Conservation (phyloP, 2,888 invertebrate species). For the Tetranychus piercei region DNA sequence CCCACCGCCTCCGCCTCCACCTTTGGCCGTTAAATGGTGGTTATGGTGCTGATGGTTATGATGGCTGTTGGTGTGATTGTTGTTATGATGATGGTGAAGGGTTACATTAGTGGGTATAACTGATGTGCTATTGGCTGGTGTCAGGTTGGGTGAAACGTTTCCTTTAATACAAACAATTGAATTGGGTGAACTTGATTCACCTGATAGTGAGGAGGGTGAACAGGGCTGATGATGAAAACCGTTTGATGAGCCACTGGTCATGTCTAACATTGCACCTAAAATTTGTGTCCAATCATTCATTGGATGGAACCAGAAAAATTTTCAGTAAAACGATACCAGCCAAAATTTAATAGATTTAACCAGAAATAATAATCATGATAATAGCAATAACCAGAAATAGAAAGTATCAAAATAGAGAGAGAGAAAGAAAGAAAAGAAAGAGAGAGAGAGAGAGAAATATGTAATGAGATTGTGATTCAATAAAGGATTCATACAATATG, state of each 20-base stretch:
- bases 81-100: background rate
- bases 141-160: background rate
- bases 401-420: no score
- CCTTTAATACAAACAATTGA: constrained; percentile 13
- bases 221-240: constrained; percentile 29
- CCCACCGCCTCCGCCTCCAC: no score
- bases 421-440: constrained; percentile 10
- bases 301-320: no score
- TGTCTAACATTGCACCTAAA: constrained; percentile 27
- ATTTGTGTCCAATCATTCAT: no score
- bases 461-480: constrained; percentile 10
- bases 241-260: constrained; percentile 27
- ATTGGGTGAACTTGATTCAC: constrained; percentile 26
- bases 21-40: background rate
- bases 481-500: background rate
- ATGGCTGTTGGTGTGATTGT: background rate
- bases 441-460: constrained; percentile 27
- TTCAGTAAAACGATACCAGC: no score
- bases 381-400: no score
- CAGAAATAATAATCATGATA: no score
- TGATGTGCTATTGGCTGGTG: background rate
- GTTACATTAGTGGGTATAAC: background rate
- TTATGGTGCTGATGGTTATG: background rate
- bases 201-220: constrained; percentile 29
- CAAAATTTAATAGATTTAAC: no score